Percentiles rank a stretch among this genome's conserved stretches.
These are phyloP conservation scores for Druceiella hillmani DNA, from an alignment of 2,888 invertebrate genomes.

Conservation along the genomic window DNA sequence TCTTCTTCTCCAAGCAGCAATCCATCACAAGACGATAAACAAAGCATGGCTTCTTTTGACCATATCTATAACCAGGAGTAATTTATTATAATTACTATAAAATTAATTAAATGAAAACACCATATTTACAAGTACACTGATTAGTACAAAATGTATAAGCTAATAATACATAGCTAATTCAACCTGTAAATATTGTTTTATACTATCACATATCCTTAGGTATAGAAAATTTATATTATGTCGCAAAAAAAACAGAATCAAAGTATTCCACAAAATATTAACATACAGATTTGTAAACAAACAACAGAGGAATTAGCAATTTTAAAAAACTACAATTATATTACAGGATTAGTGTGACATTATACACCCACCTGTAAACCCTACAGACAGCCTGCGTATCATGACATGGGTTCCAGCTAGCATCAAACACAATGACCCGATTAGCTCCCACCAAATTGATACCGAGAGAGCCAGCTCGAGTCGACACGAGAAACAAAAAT, in stretches of 20 bases:
- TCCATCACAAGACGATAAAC: constrained; percentile 97
- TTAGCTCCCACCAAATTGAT: constrained; percentile 98
- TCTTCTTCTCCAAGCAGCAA: constrained; percentile 94
- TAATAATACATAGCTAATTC: no score
- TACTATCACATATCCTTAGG: no score
- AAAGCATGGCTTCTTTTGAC: constrained; percentile 90
- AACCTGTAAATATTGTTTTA: no score
- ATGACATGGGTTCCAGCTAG: constrained; percentile 99
- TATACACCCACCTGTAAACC: constrained; percentile 62
- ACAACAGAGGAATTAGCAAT: background rate
- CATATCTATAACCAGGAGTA: constrained; percentile 60
- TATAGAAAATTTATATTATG: no score
- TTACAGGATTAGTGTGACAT: background rate
- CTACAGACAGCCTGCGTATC: constrained; percentile 97
- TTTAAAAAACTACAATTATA: background rate
- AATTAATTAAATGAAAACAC: constrained; percentile 10
- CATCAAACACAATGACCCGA: constrained; percentile 95
- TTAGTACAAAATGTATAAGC: no score
- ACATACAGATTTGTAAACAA: background rate
- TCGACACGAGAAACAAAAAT: constrained; percentile 92
- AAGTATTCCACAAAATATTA: background rate
- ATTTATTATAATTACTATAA: constrained; percentile 9
- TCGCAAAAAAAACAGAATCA: no score
- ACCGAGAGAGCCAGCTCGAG: constrained; percentile 92
- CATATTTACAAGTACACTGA: background rate